These are phyloP conservation scores for Pocillopora verrucosa DNA, from an alignment of 64 coral and sea anemone genomes.

Conservation along the genomic window DNA sequence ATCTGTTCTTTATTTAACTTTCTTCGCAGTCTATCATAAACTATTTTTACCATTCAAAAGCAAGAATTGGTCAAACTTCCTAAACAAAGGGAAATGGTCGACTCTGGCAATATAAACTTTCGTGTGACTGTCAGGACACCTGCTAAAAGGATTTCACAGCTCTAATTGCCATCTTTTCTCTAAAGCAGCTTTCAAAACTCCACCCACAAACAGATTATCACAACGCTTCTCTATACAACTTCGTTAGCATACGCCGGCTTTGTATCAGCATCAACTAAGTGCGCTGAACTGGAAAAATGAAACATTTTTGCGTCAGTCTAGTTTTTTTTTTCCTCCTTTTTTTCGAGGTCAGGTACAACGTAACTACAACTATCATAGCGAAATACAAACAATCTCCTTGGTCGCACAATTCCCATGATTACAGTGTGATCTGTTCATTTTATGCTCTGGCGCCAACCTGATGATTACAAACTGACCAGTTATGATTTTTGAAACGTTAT, in stretches of 20 bases:
- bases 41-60: no score
- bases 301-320: not conserved
- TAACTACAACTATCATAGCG: not conserved
- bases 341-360: not conserved
- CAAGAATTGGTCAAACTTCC: no score
- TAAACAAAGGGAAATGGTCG: no score
- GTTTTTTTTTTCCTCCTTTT: not conserved
- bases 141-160: constrained; percentile 10
- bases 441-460: constrained; percentile 6
- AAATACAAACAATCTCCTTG: constrained; percentile 9
- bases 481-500: constrained; percentile 17
- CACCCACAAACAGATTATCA: constrained; percentile 14
- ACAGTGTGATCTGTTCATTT: not conserved
- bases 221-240: not conserved
- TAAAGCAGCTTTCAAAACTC: not conserved
- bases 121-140: not conserved
- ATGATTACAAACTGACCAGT: constrained; percentile 5
- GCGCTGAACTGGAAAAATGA: not conserved
- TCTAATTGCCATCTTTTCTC: not conserved
- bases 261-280: not conserved
- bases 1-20: not conserved
- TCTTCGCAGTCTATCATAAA: not conserved
- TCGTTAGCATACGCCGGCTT: not conserved
- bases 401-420: not conserved
- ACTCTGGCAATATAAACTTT: no score